phyloP scores from a whole-genome alignment of 2,113 vertebrate species.

The Cepphus grylle region DNA sequence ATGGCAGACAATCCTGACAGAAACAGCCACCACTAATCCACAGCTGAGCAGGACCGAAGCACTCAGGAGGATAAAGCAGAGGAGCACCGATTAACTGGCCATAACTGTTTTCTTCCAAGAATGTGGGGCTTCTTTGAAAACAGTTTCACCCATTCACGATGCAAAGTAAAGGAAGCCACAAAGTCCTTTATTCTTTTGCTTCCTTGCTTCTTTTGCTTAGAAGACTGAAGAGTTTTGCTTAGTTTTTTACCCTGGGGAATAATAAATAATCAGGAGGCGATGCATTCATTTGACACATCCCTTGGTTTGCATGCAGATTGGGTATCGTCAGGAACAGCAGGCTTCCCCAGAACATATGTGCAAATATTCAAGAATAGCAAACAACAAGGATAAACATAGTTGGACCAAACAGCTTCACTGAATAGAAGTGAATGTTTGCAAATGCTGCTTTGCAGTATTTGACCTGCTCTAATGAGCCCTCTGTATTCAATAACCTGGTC shows the following conservation, averaged over 20 bases:
- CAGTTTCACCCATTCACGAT: background rate
- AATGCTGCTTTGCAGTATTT: constrained; percentile 15
- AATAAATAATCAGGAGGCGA: background rate
- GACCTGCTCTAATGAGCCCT: background rate
- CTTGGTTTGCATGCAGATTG: background rate
- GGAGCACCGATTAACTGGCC: background rate
- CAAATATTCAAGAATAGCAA: constrained; percentile 60
- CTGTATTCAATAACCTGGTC: background rate
- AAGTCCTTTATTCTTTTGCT: background rate
- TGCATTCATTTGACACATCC: background rate
- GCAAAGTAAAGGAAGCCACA: background rate
- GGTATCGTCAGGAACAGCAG: constrained; percentile 33
- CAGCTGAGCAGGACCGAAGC: background rate
- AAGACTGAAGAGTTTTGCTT: background rate
- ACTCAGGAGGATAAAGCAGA: background rate
- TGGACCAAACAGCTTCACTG: background rate
- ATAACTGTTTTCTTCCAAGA: background rate
- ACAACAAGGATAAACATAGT: constrained; percentile 50
- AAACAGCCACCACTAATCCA: background rate
- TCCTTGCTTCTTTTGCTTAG: background rate
- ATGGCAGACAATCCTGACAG: background rate
- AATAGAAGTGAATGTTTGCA: background rate
- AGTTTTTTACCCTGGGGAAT: constrained; percentile 3
- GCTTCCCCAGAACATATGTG: constrained; percentile 62
- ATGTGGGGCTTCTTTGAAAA: background rate